Conservation (phyloP, 2,797 vertebrate genomes). For the Tapirus indicus region DNA sequence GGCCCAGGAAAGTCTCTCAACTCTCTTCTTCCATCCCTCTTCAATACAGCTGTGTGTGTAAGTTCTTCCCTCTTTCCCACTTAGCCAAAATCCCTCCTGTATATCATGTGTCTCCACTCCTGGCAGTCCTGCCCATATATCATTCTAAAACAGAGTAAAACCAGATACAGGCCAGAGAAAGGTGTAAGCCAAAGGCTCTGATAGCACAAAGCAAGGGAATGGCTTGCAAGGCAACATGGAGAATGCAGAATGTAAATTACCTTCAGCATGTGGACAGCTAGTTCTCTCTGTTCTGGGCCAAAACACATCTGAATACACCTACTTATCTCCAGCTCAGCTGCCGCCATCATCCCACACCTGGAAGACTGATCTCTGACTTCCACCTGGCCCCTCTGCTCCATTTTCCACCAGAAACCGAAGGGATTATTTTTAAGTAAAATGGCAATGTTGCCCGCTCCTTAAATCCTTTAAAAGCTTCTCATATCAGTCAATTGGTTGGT, state of each 20-base stretch:
- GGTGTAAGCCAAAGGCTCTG: neutral
- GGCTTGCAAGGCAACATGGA: neutral
- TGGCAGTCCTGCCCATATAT: neutral
- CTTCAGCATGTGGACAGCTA: neutral
- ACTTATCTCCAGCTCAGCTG: neutral
- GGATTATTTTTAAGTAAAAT: slow-evolving; percentile 1
- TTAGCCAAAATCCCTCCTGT: neutral
- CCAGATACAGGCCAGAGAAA: neutral
- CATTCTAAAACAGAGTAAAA: neutral
- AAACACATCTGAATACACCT: neutral
- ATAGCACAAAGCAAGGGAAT: neutral
- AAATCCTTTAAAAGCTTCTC: slow-evolving; percentile 2
- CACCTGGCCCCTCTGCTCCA: neutral
- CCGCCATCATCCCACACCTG: neutral
- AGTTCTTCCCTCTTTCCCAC: neutral
- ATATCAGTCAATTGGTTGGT: neutral
- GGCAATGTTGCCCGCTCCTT: neutral
- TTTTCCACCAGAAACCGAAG: neutral
- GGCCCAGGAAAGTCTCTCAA: neutral
- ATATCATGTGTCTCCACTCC: neutral
- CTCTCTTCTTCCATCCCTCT: neutral
- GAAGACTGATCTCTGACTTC: neutral
- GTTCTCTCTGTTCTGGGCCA: neutral
- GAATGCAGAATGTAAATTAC: neutral
- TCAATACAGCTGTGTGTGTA: neutral